Base-by-base conservation (phyloP, 2,113 vertebrate species). In the Delphinapterus leucas region DNA sequence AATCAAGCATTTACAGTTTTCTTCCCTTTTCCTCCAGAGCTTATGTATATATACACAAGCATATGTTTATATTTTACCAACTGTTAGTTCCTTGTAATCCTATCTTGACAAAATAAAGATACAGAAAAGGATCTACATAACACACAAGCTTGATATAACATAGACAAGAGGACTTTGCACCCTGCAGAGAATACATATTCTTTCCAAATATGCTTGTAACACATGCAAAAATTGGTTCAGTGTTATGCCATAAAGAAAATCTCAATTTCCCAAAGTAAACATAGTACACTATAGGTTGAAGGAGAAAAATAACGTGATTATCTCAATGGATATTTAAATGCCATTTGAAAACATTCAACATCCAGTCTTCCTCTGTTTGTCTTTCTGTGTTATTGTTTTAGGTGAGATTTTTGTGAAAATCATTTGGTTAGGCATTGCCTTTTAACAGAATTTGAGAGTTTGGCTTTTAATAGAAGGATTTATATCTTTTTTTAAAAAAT, bases 61-160 rank as follows among this genome's bases (percentile, higher is more conserved):
- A 17, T 67, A 74, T 61, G 58, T n/a, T 86, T 95, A 31, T 36
- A 82, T 93, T 82, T 96, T 88, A 68, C 33, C 15, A 70, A 70
- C 77, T 79, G 41, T 93, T 76, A 60, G n/a, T 84, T 88, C 38
- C 77, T 96, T 96, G 38, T 61, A 70, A 44, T 83, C n/a, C 49
- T 84, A 70, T n/a, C 70, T 93, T 93, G 95, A 44, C 60, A 76
- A 76, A 92, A 70, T 87, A 55, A 92, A 74, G 77, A 83, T 93
- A 41, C 5, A 73, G 55, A 73, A 65, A 58, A 73, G 36, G 31
- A 80, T 85, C 93, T 90, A 90, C 79, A 85, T 85, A 89, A 88
- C 5, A 89, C 17, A 55, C 6, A 81, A 61, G 55, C 6, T 93
- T 73, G 65, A 36, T 85, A 26, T 65, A 96, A 58, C 1, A 36